phyloP scores from a whole-genome alignment of 1,140 invertebrate species.

The Platyscapa corneri region DNA sequence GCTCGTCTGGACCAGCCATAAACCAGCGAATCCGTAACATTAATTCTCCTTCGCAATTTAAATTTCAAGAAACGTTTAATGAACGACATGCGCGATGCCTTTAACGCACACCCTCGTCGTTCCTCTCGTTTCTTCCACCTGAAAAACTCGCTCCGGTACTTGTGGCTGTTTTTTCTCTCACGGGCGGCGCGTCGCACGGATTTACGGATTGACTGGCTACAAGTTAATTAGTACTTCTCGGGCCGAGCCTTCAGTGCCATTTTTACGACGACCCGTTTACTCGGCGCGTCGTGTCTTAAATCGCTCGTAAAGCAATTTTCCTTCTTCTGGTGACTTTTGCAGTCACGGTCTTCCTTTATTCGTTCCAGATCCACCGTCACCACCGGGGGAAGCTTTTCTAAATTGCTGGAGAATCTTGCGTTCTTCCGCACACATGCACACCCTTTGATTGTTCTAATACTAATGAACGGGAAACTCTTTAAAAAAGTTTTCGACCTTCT shows the following conservation, averaged over 20 bases:
- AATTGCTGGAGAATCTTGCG: slow-evolving; percentile 7
- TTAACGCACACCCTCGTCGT: not conserved
- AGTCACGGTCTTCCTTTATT: not conserved
- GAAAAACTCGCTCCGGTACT: not conserved
- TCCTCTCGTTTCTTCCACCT: not conserved
- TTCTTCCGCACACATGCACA: not conserved
- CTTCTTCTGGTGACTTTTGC: not conserved
- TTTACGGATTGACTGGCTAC: slow-evolving; percentile 6
- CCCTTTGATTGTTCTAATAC: not conserved
- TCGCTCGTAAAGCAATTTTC: slow-evolving; percentile 49
- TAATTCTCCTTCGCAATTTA: not conserved
- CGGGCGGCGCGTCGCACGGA: too few relatives aligned
- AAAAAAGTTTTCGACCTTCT: slow-evolving; percentile 3
- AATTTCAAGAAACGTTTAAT: not conserved
- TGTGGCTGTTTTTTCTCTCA: not conserved
- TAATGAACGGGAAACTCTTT: slow-evolving; percentile 47
- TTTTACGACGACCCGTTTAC: slow-evolving; percentile 29
- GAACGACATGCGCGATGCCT: not conserved
- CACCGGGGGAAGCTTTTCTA: not conserved
- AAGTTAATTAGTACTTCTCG: slow-evolving; percentile 53
- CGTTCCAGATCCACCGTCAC: not conserved
- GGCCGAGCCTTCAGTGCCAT: not conserved
- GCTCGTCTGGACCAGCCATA: not conserved
- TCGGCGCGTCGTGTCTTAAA: slow-evolving; percentile 37
- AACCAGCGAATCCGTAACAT: not conserved